phyloP scores from a whole-genome alignment of 2,888 invertebrate species.

The Antheraea yamamai region DNA sequence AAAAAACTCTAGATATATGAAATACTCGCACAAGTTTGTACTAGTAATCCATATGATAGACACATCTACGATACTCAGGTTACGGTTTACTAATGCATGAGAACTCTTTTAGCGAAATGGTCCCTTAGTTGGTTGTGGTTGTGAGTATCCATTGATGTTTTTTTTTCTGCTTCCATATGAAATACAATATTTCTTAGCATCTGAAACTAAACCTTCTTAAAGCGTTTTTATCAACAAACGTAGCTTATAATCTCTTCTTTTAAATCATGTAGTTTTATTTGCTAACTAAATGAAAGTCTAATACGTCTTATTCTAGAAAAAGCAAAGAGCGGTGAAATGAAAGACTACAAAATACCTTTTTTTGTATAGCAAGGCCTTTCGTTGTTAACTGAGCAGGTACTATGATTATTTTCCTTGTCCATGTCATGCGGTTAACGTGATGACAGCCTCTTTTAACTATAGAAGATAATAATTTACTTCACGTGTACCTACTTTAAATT shows the following conservation, averaged over 20 bases:
- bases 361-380: background rate
- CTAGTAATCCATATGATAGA: no score
- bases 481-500: background rate
- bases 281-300: no score
- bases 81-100: constrained; percentile 47
- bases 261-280: no score
- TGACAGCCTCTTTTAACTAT: background rate
- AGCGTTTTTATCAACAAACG: no score
- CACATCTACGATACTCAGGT: constrained; percentile 38
- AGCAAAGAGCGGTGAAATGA: no score
- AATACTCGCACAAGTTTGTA: background rate
- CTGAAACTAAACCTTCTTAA: no score
- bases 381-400: background rate
- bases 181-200: no score
- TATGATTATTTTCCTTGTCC: background rate
- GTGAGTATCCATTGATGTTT: background rate
- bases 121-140: constrained; percentile 23
- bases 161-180: no score
- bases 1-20: background rate
- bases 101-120: constrained; percentile 43
- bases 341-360: background rate
- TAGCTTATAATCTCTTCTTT: no score
- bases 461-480: background rate
- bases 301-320: no score
- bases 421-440: background rate